Base-by-base conservation (phyloP, 2,888 invertebrate species). In the Epistrophe eligans region DNA sequence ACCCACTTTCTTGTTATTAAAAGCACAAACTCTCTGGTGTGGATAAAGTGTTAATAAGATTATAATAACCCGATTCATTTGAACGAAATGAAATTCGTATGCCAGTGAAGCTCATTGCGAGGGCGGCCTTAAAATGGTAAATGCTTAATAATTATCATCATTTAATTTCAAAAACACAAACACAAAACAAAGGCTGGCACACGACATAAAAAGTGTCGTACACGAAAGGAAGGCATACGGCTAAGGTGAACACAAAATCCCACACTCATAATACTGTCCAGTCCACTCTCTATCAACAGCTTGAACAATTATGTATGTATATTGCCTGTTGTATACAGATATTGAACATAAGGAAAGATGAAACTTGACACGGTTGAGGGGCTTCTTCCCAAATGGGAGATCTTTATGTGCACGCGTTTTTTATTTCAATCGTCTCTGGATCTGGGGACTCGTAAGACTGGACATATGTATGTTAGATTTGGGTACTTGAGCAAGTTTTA, bases 351-450 rank as follows among this genome's bases (percentile, higher is more conserved):
- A 79, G 82, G 74, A 82, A 71, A 67, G 84, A 88, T 91, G 92
- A 90, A 92, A 92, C 90, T 89, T 88, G 92, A 92, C 91, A 92
- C 89, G 90, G 83, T 89, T 88, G 90, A 89, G 90, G 89, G 91
- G 91, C 91, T 91, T 91, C 90, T 67, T 81, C 48, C 57, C 52
- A 77, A 77, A 50, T 87, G 40, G 57, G 32, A 57, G n/a, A 38
- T 55, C 48, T 58, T 35, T 48, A 5, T 60, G 50, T 73, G 43
- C 55, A 66, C 45, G 52, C 15, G 32, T 45, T 52, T 70, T 70
- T 62, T 66, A 19, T 19, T 50, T 43, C 17, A 15, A 28, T n/a
- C 62, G 40, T 19, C 17, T 55, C 28, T 55, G 28, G 55, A 35
- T 58, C 15, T 43, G 72, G 62, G 24, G 13, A n/a, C 6, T 55